Evolutionary conservation across 2,113 vertebrate genomes (phyloP).

Genomic region (Ceyx margarethae): DNA sequence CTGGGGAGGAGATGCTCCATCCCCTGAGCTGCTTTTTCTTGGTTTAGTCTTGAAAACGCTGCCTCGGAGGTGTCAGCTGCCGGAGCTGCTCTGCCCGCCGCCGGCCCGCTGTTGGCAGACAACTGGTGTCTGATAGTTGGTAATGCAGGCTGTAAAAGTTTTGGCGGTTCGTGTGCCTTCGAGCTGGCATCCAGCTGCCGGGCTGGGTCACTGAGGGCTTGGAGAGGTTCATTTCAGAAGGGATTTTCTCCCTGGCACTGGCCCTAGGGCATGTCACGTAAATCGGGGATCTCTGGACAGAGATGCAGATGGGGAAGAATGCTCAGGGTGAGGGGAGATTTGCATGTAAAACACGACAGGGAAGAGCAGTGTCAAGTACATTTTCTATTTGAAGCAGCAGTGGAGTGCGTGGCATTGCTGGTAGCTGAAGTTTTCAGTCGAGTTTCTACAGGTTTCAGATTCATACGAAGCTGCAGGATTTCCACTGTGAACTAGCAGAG

Average conservation of each 20-base stretch:
- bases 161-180: neutral
- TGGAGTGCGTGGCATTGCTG: neutral
- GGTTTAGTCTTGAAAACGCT: neutral
- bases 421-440: neutral
- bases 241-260: neutral
- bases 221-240: neutral
- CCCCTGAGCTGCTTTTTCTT: neutral
- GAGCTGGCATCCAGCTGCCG: fast-evolving
- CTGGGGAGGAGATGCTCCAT: neutral
- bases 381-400: neutral
- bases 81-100: fast-evolving
- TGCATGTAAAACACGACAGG: fast-evolving
- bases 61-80: neutral
- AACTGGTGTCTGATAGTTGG: neutral
- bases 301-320: fast-evolving
- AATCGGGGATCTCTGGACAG: fast-evolving
- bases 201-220: neutral
- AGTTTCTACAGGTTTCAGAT: neutral
- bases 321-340: neutral
- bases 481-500: neutral
- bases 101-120: neutral
- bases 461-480: neutral
- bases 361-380: neutral
- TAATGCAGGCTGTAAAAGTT: neutral
- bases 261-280: fast-evolving